phyloP scores from a whole-genome alignment of 2,797 vertebrate genomes.

The Paguma larvata region DNA sequence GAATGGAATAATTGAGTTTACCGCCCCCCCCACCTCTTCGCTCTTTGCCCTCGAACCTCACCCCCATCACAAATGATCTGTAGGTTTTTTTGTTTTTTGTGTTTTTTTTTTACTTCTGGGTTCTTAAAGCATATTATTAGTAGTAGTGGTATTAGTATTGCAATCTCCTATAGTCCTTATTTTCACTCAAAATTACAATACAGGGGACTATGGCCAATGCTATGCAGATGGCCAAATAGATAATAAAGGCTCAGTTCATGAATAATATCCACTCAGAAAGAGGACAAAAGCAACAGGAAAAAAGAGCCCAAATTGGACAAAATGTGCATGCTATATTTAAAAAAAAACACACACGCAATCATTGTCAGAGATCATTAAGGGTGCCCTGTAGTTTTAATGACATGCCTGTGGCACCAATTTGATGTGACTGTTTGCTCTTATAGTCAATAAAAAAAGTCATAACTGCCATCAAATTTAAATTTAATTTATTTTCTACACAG shows the following conservation, averaged over 20 bases:
- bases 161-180: constrained; percentile 81
- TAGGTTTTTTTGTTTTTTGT: neutral
- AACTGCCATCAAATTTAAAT: constrained; percentile 92
- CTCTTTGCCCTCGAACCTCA: neutral
- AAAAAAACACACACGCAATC: constrained; percentile 84
- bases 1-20: neutral
- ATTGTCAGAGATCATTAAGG: constrained; percentile 88
- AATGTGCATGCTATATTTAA: constrained; percentile 89
- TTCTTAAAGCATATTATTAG: constrained; percentile 69
- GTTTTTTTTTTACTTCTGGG: constrained; percentile 30
- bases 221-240: constrained; percentile 86
- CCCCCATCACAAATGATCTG: neutral
- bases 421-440: constrained; percentile 90
- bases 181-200: constrained; percentile 85
- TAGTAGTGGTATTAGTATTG: constrained; percentile 74
- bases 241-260: constrained; percentile 86
- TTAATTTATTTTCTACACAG: constrained; percentile 92
- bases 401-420: constrained; percentile 88
- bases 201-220: constrained; percentile 83
- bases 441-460: constrained; percentile 91
- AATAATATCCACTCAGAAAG: constrained; percentile 89
- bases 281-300: constrained; percentile 87
- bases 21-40: neutral
- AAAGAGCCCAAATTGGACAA: constrained; percentile 87
- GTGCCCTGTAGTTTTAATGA: constrained; percentile 89